Conservation (phyloP, 2,888 invertebrate genomes). For the Phorcus lineatus region DNA sequence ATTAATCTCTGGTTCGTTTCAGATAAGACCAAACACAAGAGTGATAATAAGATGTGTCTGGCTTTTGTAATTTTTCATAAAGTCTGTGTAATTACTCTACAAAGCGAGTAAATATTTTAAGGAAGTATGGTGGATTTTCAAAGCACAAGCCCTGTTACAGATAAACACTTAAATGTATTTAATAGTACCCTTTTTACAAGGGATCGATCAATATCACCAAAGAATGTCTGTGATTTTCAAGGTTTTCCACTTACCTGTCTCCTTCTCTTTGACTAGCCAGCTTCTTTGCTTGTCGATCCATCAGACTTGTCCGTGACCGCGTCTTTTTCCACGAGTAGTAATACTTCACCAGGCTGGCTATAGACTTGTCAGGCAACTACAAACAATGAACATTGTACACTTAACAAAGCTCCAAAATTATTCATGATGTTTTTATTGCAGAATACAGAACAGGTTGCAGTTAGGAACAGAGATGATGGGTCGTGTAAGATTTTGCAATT, state of each 20-base stretch:
- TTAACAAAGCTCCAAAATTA: neutral
- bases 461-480: too few species aligned
- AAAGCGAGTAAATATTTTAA: too few species aligned
- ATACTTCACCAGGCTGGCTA: constrained; percentile 95
- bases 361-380: constrained; percentile 96
- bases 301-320: constrained; percentile 90
- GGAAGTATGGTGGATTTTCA: too few species aligned
- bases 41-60: too few species aligned
- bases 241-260: constrained; percentile 35
- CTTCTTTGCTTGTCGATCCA: constrained; percentile 89
- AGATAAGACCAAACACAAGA: too few species aligned
- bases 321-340: constrained; percentile 99
- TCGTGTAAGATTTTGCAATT: neutral
- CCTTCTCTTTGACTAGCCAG: constrained; percentile 69
- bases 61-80: too few species aligned
- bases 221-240: neutral
- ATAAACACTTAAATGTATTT: too few species aligned
- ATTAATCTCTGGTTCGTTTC: too few species aligned
- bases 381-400: constrained; percentile 42
- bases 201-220: too few species aligned
- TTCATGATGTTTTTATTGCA: neutral
- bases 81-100: too few species aligned
- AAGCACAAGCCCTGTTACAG: too few species aligned
- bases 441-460: neutral
- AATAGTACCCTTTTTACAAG: too few species aligned